Base-by-base conservation (phyloP, 2,113 vertebrate species). In the Illadopsis cleaveri region DNA sequence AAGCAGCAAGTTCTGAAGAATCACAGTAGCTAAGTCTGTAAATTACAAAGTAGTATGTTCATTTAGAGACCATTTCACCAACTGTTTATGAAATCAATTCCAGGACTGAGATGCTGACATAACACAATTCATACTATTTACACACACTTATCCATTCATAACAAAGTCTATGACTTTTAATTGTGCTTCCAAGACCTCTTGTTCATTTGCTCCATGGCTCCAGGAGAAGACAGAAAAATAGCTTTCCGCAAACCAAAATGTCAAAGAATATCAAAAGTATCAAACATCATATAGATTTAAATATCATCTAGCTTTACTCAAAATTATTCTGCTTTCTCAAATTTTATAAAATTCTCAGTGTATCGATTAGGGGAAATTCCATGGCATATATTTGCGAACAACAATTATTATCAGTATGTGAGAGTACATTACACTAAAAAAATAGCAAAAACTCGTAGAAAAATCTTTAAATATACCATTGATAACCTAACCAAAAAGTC, bases 81-180 rank as follows among this genome's bases (percentile, higher is more conserved):
- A 57, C n/a, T 71, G 57, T 97, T 96, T 90, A 96, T 70, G 54
- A 65, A 96, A 92, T 69, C 65, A 92, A 14, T 76, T 93, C 94
- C 37, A 3, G 10, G 68, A 94, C 78, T 42, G 95, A 86, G 78
- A 96, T 91, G 83, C 94, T 96, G 91, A 96, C 85, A 90, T 88
- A 93, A 96, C 85, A 97, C 51, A 95, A 96, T 85, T 93, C 81
- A 51, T 86, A 97, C 94, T 97, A 96, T 95, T 97, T 97, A 96
- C 93, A 97, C 75, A 92, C n/a, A 86, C 18, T 65, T 72, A 62
- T 86, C 88, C 91, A 97, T 93, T 84, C 94, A 96, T 83, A 97
- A 97, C 75, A 94, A 97, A 91, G 88, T 78, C 81, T 84, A 48
- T 89, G 86, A 89, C 58, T 96, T 94, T 65, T 51, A 94, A 82